These are phyloP conservation scores for Xiphophorus maculatus DNA, from an alignment of 2,113 vertebrate genomes.

Conservation along the genomic window DNA sequence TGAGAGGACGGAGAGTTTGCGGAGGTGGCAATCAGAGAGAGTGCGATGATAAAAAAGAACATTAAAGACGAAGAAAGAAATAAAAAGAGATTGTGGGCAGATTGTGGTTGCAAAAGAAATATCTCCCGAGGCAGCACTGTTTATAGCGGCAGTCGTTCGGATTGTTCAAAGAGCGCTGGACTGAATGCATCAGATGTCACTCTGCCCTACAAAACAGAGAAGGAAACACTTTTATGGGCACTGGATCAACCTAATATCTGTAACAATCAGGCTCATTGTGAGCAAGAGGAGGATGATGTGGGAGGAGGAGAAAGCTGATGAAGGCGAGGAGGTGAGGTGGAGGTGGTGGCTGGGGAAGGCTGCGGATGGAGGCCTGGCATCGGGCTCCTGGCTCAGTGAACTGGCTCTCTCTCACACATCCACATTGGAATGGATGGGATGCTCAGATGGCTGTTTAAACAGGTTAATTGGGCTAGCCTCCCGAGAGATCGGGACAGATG, in stretches of 20 bases:
- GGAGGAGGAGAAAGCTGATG: conserved; percentile 8
- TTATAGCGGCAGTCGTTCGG: conserved; percentile 32
- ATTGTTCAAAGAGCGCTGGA: conserved; percentile 30
- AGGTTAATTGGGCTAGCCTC: conserved; percentile 78
- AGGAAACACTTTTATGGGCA: conserved; percentile 9
- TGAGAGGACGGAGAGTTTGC: conserved; percentile 39
- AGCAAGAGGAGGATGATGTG: conserved; percentile 6
- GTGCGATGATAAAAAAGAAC: conserved; percentile 49
- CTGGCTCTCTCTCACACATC: conserved; percentile 60
- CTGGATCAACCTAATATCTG: conserved; percentile 17
- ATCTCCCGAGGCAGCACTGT: conserved; percentile 41
- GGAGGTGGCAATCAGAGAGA: conserved; percentile 41
- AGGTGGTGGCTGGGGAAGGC: conserved; percentile 31
- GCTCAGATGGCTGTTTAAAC: conserved; percentile 78
- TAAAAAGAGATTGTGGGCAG: conserved; percentile 24
- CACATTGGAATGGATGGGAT: conserved; percentile 69
- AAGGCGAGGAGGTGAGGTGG: conserved; percentile 22
- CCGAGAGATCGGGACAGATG: conserved; percentile 71
- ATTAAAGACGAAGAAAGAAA: conserved; percentile 28
- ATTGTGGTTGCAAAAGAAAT: conserved; percentile 26
- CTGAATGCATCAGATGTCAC: conserved; percentile 40
- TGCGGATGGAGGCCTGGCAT: conserved; percentile 42
- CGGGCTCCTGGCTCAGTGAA: conserved; percentile 55
- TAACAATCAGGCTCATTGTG: conserved; percentile 39
- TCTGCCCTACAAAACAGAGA: conserved; percentile 19